A percentile compares a stretch with the other conserved stretches of the same genome.
Conservation (phyloP, 2,888 invertebrate species). For the Tipula helvola region DNA sequence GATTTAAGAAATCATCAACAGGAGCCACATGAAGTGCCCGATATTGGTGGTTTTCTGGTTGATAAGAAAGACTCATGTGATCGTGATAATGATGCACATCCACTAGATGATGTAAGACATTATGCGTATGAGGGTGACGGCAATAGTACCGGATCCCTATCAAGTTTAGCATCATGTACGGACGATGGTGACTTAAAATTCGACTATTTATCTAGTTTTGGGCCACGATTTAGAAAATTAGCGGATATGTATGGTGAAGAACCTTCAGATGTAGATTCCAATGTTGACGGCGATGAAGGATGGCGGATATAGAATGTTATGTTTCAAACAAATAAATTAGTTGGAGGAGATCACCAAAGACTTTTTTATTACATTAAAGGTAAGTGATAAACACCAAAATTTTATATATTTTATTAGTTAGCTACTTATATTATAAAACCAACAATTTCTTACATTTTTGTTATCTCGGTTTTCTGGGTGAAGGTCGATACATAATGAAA, state of each 20-base stretch:
- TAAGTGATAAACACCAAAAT: neutral
- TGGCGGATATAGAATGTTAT: conserved; percentile 47
- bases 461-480: too few species aligned
- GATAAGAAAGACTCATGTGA: conserved; percentile 83
- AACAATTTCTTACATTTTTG: too few species aligned
- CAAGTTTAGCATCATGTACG: conserved; percentile 84
- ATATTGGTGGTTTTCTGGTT: conserved; percentile 81
- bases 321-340: neutral
- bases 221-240: conserved; percentile 87
- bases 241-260: conserved; percentile 93
- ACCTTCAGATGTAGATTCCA: conserved; percentile 68
- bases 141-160: conserved; percentile 83
- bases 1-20: conserved; percentile 24
- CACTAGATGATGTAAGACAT: conserved; percentile 92
- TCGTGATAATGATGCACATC: conserved; percentile 80
- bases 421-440: too few species aligned
- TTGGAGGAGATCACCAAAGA: neutral
- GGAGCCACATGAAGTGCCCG: conserved; percentile 47
- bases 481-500: too few species aligned
- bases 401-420: neutral
- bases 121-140: conserved; percentile 98
- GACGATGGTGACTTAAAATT: conserved; percentile 89
- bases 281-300: conserved; percentile 63
- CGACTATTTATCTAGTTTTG: conserved; percentile 88
- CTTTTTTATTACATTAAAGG: neutral